A percentile compares a stretch with the other conserved stretches of the same genome.
Conservation (phyloP, 2,888 invertebrate genomes). For the Amiota minor region DNA sequence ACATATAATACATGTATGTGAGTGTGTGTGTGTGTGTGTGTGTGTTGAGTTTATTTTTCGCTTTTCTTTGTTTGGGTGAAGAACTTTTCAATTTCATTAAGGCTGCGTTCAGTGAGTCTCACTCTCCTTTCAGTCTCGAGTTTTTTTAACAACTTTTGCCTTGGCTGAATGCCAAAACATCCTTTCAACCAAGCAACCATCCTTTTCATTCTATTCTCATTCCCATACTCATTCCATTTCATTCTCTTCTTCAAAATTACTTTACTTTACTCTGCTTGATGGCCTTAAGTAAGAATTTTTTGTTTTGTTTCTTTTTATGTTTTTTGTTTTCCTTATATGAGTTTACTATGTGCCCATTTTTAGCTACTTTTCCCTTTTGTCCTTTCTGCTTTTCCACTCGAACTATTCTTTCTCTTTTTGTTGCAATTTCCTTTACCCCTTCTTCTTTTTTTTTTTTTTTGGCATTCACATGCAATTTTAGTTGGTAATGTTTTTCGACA, state of each 20-base stretch:
- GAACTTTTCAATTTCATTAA: conserved; percentile 58
- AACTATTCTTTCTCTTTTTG: no score
- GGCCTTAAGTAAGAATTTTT: conserved; percentile 1
- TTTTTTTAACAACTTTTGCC: conserved; percentile 27
- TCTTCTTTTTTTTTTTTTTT: neutral
- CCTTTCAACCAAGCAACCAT: neutral
- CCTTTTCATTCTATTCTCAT: no score
- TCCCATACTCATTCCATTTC: no score
- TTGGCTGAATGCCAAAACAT: conserved; percentile 54
- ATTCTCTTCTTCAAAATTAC: neutral
- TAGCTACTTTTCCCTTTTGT: no score
- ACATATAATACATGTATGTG: conserved; percentile 8
- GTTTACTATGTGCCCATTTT: no score
- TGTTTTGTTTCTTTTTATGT: neutral
- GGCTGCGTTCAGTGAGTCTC: conserved; percentile 24
- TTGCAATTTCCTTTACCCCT: neutral
- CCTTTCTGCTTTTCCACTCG: no score
- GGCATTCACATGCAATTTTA: neutral
- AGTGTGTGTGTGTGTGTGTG: conserved; percentile 33
- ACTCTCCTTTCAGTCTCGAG: neutral
- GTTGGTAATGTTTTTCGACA: neutral
- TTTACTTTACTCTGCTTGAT: neutral
- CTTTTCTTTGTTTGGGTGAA: conserved; percentile 40
- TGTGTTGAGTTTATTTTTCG: conserved; percentile 38
- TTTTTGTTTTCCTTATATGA: neutral